Evolutionary conservation across 2,888 invertebrate species (phyloP).

Genomic region (Halocaridina rubra): DNA sequence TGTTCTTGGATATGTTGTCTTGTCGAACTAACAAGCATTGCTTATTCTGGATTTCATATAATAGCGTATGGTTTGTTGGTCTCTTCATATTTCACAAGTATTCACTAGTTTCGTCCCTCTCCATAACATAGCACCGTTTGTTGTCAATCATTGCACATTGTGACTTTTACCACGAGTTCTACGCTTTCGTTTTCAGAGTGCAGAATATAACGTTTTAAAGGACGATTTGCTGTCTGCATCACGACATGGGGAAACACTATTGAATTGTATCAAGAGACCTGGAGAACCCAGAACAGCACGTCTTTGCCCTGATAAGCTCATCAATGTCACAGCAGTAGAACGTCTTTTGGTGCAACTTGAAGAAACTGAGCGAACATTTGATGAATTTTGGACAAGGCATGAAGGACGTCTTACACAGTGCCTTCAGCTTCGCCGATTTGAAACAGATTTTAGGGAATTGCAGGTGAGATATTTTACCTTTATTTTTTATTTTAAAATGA

Average conservation of each 20-base stretch:
- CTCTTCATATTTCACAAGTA: too few relatives aligned
- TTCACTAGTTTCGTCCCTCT: too few relatives aligned
- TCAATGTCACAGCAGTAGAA: conserved; percentile 91
- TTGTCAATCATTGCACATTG: too few relatives aligned
- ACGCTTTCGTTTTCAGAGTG: conserved; percentile 67
- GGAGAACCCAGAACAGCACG: conserved; percentile 44
- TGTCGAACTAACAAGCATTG: too few relatives aligned
- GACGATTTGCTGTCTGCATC: conserved; percentile 88
- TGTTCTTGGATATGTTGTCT: too few relatives aligned
- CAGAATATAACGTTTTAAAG: conserved; percentile 78
- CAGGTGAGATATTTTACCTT: too few relatives aligned
- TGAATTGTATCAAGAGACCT: conserved; percentile 70
- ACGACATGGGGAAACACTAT: conserved; percentile 87
- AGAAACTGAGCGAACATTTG: conserved; percentile 93
- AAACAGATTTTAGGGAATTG: conserved; percentile 92
- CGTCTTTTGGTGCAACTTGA: conserved; percentile 91
- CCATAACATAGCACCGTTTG: too few relatives aligned
- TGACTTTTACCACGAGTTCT: too few relatives aligned
- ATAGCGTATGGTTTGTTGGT: neutral
- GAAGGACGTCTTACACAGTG: conserved; percentile 90
- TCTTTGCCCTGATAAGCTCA: conserved; percentile 68
- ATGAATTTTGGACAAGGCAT: conserved; percentile 94
- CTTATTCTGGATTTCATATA: too few relatives aligned
- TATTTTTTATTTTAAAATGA: too few relatives aligned
- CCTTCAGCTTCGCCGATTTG: conserved; percentile 90